Conservation (phyloP, 2,888 invertebrate genomes). For the Macroteleia sp. region DNA sequence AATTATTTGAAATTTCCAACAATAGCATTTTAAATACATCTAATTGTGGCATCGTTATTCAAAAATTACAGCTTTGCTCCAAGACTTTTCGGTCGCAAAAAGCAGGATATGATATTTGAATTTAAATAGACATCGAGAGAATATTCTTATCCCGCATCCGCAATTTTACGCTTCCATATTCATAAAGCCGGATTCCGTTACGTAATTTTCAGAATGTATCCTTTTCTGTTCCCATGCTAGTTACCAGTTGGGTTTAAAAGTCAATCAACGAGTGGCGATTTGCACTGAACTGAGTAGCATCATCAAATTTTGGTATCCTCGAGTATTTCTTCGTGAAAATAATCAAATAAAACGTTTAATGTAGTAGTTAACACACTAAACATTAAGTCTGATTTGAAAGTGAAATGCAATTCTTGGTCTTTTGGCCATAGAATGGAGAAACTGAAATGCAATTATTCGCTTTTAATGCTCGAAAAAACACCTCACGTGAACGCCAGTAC, state of each 20-base stretch:
- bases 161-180: slow-evolving; percentile 52
- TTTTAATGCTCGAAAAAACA: too few relatives aligned
- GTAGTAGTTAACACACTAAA: slow-evolving; percentile 19
- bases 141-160: slow-evolving; percentile 35
- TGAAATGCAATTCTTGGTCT: slow-evolving; percentile 28
- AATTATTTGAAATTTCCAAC: too few relatives aligned
- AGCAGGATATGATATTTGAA: slow-evolving; percentile 55
- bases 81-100: too few relatives aligned
- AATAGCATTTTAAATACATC: too few relatives aligned
- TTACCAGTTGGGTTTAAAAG: too few relatives aligned
- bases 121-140: slow-evolving; percentile 46
- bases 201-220: slow-evolving; percentile 48
- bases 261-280: too few relatives aligned
- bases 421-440: too few relatives aligned
- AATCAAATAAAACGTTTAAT: slow-evolving; percentile 20
- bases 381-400: slow-evolving; percentile 35
- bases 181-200: slow-evolving; percentile 47
- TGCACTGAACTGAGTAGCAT: slow-evolving; percentile 9
- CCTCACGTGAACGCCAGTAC: too few relatives aligned
- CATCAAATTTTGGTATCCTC: slow-evolving; percentile 33
- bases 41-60: too few relatives aligned
- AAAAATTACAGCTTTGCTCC: slow-evolving; percentile 3
- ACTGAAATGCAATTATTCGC: too few relatives aligned
- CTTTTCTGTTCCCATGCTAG: slow-evolving; percentile 30
- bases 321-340: slow-evolving; percentile 17